Base-by-base conservation (phyloP, 92 coral and sea anemone genomes). In the Blastomussa wellsi region DNA sequence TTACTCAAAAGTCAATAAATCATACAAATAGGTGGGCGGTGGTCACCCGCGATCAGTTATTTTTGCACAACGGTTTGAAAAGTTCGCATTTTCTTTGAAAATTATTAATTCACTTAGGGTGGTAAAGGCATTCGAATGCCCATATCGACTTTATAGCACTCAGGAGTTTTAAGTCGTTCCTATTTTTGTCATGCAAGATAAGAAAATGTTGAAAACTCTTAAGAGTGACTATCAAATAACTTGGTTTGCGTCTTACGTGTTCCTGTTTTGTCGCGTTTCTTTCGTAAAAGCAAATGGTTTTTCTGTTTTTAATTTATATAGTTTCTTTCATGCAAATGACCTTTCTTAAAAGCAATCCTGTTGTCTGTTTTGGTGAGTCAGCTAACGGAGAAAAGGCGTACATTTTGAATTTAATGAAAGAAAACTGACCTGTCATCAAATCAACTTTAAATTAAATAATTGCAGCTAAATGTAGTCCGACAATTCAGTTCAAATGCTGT, bases 201-300 rank as follows among this genome's bases (percentile, higher is more conserved):
- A 62, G 16, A 62, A n/a, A 0, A 62, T 62, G 33, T 26, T 62
- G 68, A 62, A 32, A 62, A 11, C 28, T 24, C 0, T 26, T 62
- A 10, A n/a, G 7, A 62, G 7, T 62, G 16, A 9, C 2, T 32
- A 15, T 15, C 24, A 10, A 33, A 62, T 57, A 57, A 62, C 16
- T 62, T 62, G 68, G 11, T 62, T 62, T 62, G 68, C 2, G 32
- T 62, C 16, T 26, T 62, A 13, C 35, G 0, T 62, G 68, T 62
- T 62, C 68, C 68, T 62, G 68, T 62, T 62, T 62, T 62, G 68
- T 62, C 68, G 68, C 33, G 28, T 62, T 60, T 10, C 24, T 62
- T 4, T 22, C 28, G 65, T 9, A 57, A 57, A n/a, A 57, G 22
- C 29, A 57, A 57, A 57, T 24, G 22, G 68, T 16, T 62, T n/a